Conservation (phyloP, 2,113 vertebrate species). For the Phaetusa simplex region DNA sequence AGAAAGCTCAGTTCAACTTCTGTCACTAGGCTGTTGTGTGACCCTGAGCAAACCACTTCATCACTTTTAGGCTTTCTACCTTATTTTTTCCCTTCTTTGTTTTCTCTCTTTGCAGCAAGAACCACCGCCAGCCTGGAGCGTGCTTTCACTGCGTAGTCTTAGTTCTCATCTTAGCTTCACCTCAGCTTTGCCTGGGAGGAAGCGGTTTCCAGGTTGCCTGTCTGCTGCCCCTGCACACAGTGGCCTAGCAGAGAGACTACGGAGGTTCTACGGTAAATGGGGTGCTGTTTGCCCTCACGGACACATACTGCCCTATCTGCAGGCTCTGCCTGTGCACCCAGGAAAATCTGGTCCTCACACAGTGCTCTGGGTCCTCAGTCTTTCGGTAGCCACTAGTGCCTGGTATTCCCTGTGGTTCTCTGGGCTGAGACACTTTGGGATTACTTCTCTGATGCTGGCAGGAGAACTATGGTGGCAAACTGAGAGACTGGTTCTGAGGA, state of each 20-base stretch:
- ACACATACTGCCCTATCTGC: background rate
- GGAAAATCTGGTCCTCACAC: background rate
- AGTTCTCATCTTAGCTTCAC: background rate
- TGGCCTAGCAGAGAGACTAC: background rate
- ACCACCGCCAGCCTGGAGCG: background rate
- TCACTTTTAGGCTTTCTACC: background rate
- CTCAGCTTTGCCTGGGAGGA: background rate
- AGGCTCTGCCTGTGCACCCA: background rate
- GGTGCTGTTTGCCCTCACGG: background rate
- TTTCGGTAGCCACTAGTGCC: background rate
- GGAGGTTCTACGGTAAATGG: background rate
- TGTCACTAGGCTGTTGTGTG: background rate
- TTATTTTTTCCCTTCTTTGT: background rate
- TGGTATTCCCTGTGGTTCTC: background rate
- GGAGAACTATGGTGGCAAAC: background rate
- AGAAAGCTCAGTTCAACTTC: background rate
- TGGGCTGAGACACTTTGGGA: background rate
- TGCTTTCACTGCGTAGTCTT: background rate
- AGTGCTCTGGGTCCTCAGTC: background rate
- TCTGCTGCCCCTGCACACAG: fast-evolving
- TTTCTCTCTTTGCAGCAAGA: background rate
- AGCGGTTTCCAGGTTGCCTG: background rate
- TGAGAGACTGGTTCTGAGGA: background rate
- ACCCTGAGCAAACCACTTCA: background rate
- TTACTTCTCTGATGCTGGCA: background rate